Evolutionary conservation across 2,113 vertebrate genomes (phyloP), one percentile per base, ranked within the genome.

Genomic region (Actenoides hombroni): DNA sequence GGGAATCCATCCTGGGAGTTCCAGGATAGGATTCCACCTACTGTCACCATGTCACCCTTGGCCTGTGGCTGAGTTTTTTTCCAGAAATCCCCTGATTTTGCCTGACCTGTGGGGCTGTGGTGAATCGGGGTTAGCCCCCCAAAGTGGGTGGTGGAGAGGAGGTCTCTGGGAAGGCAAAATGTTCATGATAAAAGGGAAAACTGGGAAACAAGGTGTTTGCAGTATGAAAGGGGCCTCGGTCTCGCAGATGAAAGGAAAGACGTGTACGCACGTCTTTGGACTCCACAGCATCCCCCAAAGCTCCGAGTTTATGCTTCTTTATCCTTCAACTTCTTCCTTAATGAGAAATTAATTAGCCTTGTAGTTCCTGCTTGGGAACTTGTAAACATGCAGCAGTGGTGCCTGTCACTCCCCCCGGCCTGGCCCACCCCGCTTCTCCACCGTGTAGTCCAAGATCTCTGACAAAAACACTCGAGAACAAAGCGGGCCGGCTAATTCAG

Each of bases 301-400:
- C 94, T 93, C 95, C 17, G 70, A 68, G 25, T 85, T 95, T 80
- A 25, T 61, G 84, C 40, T 88, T 37, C 92, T 95, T 97, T 88
- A 95, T 89, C 92, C 94, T 95, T 88, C 79, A 25, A 57, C 81
- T 92, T 69, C 93, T 94, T 95, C 91, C 91, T 85, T 95, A 95
- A 94, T 95, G 89, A 97, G 95, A 91, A 96, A 96, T 92, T 94
- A 94, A 95, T 96, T 91, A 96, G 84, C 84, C 94, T 92, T 84
- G 92, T 92, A 88, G 95, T 86, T 94, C 91, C 86, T 96, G 86
- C 82, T 82, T 88, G 74, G 86, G 78, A 94, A 94, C 78, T 83
- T 91, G 91, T 95, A 92, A 96, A 94, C 92, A 92, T 10, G 80
- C 88, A 80, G 88, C 63, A 31, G 69, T 14, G 35, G 65, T 89